Percentiles rank a stretch among this genome's conserved stretches.
phyloP scores from a whole-genome alignment of 2,888 invertebrate species.

The Hoplodrina blanda region DNA sequence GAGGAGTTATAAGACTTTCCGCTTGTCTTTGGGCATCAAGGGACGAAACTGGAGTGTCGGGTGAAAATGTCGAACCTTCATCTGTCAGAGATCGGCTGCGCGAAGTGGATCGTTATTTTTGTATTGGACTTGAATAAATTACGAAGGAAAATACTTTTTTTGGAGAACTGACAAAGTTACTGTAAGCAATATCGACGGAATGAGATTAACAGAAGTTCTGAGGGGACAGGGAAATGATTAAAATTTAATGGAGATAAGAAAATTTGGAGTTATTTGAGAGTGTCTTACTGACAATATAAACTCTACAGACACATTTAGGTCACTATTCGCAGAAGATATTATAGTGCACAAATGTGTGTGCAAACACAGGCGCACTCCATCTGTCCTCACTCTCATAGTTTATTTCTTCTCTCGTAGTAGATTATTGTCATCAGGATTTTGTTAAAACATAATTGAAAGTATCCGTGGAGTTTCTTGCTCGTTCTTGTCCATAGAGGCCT shows the following conservation, averaged over 20 bases:
- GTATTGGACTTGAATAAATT: conserved; percentile 37
- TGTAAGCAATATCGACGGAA: conserved; percentile 5
- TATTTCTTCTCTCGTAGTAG: no score
- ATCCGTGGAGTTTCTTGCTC: no score
- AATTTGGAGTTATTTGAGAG: neutral
- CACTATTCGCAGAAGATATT: no score
- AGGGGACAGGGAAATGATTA: neutral
- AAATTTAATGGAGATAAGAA: neutral
- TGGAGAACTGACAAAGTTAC: conserved; percentile 1
- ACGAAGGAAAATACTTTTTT: conserved; percentile 20
- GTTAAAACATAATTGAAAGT: no score
- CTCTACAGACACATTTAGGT: no score
- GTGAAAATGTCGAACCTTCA: conserved; percentile 40
- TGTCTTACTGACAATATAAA: no score
- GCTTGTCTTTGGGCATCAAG: conserved; percentile 25
- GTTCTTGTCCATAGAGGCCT: no score
- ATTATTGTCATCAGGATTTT: no score
- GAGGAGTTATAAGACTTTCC: conserved; percentile 34
- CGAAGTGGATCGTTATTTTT: conserved; percentile 48
- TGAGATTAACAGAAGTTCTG: conserved; percentile 26
- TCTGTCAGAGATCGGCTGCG: conserved; percentile 29
- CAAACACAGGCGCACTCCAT: no score
- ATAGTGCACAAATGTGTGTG: no score
- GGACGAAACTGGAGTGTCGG: conserved; percentile 31
- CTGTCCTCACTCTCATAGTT: no score